Evolutionary conservation across 1,140 invertebrate species (phyloP).

Genomic region (Drosophila tristis): DNA sequence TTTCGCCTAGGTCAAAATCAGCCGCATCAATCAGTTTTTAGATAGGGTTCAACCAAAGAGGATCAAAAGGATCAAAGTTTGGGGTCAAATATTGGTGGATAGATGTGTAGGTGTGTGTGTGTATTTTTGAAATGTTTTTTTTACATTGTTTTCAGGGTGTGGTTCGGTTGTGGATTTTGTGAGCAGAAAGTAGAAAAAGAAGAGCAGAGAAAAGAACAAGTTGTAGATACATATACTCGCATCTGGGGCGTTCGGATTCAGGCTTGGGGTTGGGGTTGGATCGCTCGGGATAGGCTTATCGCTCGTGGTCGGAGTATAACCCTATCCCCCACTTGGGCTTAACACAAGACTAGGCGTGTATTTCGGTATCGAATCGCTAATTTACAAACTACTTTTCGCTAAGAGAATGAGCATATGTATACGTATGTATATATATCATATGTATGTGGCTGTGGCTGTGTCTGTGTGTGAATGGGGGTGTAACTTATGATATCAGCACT

Average conservation of each 20-base stretch:
- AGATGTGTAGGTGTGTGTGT: slow-evolving; percentile 13
- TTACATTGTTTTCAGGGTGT: slow-evolving; percentile 36
- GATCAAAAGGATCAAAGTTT: slow-evolving; percentile 34
- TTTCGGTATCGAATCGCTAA: slow-evolving; percentile 59
- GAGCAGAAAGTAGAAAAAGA: slow-evolving; percentile 72
- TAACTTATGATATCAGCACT: slow-evolving; percentile 76
- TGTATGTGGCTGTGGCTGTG: slow-evolving; percentile 24
- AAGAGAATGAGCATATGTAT: slow-evolving; percentile 71
- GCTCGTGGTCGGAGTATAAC: slow-evolving; percentile 12
- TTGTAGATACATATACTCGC: slow-evolving; percentile 62
- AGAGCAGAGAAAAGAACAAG: slow-evolving; percentile 80
- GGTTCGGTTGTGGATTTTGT: slow-evolving; percentile 36
- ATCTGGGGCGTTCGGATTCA: slow-evolving; percentile 44
- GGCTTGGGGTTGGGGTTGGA: slow-evolving; percentile 12
- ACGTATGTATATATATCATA: slow-evolving; percentile 31
- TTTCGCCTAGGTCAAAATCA: slow-evolving; percentile 69
- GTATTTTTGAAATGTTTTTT: slow-evolving; percentile 25
- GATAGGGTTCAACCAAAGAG: slow-evolving; percentile 19
- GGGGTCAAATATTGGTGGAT: background rate
- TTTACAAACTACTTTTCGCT: slow-evolving; percentile 68
- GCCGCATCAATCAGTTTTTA: slow-evolving; percentile 31
- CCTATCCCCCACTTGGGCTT: slow-evolving; percentile 48
- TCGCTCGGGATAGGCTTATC: too few relatives aligned
- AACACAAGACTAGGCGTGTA: background rate
- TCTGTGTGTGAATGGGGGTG: slow-evolving; percentile 16